Conservation (phyloP, 2,888 invertebrate genomes). For the Synergus itoensis region DNA sequence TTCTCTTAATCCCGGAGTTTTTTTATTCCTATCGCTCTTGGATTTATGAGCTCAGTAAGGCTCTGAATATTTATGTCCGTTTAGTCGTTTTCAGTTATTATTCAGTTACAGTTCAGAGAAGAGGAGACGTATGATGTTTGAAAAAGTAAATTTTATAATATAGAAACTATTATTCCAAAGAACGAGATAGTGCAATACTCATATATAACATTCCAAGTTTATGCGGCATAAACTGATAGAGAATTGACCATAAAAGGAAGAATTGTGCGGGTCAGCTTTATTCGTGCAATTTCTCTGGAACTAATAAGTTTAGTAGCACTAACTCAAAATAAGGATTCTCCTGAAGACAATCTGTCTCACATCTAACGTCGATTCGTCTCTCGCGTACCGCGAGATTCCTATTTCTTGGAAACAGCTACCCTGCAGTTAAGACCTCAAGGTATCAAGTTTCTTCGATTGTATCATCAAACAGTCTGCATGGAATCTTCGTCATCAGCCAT, state of each 20-base stretch:
- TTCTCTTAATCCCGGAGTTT: constrained; percentile 29
- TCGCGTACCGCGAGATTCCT: constrained; percentile 62
- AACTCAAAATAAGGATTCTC: constrained; percentile 20
- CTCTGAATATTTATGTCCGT: constrained; percentile 63
- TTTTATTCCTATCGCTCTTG: constrained; percentile 23
- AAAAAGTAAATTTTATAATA: no score
- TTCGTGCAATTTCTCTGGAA: constrained; percentile 10
- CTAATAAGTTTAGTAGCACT: constrained; percentile 26
- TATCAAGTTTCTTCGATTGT: constrained; percentile 73
- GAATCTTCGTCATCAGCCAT: constrained; percentile 62
- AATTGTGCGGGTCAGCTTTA: constrained; percentile 17
- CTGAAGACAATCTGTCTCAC: constrained; percentile 21
- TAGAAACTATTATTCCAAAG: no score
- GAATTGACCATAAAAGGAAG: background rate
- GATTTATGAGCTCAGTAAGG: constrained; percentile 61
- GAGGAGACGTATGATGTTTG: constrained; percentile 44
- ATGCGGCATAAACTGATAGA: constrained; percentile 3
- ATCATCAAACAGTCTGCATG: constrained; percentile 68
- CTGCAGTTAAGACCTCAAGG: constrained; percentile 72
- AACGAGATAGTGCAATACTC: background rate
- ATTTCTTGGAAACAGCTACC: constrained; percentile 68
- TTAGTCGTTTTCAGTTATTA: constrained; percentile 59
- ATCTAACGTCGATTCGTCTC: constrained; percentile 48
- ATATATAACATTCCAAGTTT: constrained; percentile 14
- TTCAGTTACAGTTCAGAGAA: constrained; percentile 45